These are phyloP conservation scores for Saccopteryx leptura DNA, from an alignment of 2,113 vertebrate genomes.

Conservation along the genomic window DNA sequence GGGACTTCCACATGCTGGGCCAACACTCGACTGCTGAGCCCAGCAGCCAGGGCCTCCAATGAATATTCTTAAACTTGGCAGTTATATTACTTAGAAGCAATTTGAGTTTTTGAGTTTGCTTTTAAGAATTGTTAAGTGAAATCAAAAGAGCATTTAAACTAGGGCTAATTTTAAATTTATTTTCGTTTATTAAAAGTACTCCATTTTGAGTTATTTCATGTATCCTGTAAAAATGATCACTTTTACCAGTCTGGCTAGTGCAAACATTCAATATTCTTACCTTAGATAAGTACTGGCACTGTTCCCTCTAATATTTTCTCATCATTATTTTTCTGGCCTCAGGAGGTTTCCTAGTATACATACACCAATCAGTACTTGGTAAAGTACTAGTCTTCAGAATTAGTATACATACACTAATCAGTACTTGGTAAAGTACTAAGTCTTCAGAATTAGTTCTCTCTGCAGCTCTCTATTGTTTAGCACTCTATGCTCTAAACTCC, in stretches of 20 bases:
- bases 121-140: neutral
- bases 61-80: neutral
- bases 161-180: constrained; percentile 5
- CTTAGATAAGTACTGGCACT: neutral
- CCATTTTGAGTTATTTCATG: constrained; percentile 13
- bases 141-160: neutral
- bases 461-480: neutral
- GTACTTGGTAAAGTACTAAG: neutral
- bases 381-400: no score
- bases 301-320: neutral
- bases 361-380: no score
- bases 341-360: neutral
- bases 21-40: no score
- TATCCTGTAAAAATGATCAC: neutral
- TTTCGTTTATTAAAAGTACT: neutral
- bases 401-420: neutral
- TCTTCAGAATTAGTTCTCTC: constrained; percentile 13
- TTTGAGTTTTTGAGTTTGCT: neutral
- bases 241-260: neutral
- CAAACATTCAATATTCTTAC: constrained; percentile 18
- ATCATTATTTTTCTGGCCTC: neutral
- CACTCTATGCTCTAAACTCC: neutral
- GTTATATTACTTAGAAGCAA: neutral
- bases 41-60: neutral
- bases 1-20: no score